Base-by-base conservation (phyloP, 1,140 invertebrate genomes). In the Temnothorax longispinosus region DNA sequence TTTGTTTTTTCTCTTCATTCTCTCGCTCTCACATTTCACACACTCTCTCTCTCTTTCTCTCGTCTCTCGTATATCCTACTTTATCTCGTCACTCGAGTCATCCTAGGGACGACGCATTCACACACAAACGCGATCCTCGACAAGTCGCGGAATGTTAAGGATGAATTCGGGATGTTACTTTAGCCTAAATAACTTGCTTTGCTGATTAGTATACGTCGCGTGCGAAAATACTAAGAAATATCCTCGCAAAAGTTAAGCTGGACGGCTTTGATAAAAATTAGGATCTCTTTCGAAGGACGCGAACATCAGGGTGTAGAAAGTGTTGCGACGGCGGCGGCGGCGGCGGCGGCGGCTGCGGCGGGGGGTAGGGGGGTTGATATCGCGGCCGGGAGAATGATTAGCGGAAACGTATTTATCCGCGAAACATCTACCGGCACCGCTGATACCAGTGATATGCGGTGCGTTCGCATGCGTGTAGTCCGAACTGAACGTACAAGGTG, bases 191-290 rank as follows among this genome's bases (percentile, higher is more conserved):
- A 92, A 89, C 64, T 89, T 56, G 82, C 89, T 65, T 86, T 89
- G 90, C 90, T 89, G 89, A 91, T 87, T 91, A 88, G 87, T 91
- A 91, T 91, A 91, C 90, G 86, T 93, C 88, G 91, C 92, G 92
- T 95, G 94, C 94, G 94, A 95, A 95, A 95, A 95, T 95, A 95
- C 93, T 91, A 94, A 93, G 93, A 93, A 93, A 95, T 95, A 95
- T 95, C 92, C 93, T 95, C 94, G 94, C 94, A 92, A 93, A 90
- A 94, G 94, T 94, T 94, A 95, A 95, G 94, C 94, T 95, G 95
- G 95, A 95, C 95, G 95, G 95, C 94, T 95, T 93, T 95, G 94
- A 95, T 95, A 92, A 95, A 91, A 95, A 95, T 95, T 95, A 95
- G 94, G 93, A 95, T 95, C 90, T 95, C 90, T 93, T 93, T 89